Conservation (phyloP, 2,888 invertebrate genomes). For the Aphelenchoides bicaudatus region DNA sequence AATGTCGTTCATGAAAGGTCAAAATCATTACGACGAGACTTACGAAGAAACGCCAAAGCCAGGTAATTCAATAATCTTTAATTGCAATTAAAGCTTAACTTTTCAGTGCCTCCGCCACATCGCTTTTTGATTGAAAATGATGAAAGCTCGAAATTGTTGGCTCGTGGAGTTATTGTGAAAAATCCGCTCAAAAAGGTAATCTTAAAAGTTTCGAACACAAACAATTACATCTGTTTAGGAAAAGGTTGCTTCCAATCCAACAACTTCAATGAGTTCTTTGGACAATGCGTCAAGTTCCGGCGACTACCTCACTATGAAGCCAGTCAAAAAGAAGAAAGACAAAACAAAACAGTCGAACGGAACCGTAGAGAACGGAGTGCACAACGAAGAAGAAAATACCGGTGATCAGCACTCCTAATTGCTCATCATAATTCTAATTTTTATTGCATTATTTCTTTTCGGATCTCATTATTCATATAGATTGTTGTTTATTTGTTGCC, state of each 20-base stretch:
- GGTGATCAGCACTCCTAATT: too few relatives aligned
- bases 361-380: too few relatives aligned
- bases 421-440: too few relatives aligned
- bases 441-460: too few relatives aligned
- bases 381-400: too few relatives aligned
- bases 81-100: too few relatives aligned
- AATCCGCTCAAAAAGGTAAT: constrained; percentile 5
- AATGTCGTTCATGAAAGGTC: constrained; percentile 1
- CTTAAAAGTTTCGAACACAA: neutral
- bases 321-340: constrained; percentile 32
- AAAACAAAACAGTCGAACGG: neutral
- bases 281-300: constrained; percentile 6
- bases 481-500: too few relatives aligned
- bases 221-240: constrained; percentile 9
- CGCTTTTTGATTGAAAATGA: constrained; percentile 3
- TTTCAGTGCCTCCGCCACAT: constrained; percentile 21
- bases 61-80: too few relatives aligned
- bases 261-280: constrained; percentile 18
- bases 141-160: neutral
- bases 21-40: constrained; percentile 13
- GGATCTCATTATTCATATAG: too few relatives aligned
- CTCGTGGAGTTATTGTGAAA: constrained; percentile 1
- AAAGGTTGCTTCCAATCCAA: constrained; percentile 21
- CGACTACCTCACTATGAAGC: constrained; percentile 58
- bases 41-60: constrained; percentile 10